Base-by-base conservation (phyloP, 2,888 invertebrate species). In the Gonocerus acuteangulatus region DNA sequence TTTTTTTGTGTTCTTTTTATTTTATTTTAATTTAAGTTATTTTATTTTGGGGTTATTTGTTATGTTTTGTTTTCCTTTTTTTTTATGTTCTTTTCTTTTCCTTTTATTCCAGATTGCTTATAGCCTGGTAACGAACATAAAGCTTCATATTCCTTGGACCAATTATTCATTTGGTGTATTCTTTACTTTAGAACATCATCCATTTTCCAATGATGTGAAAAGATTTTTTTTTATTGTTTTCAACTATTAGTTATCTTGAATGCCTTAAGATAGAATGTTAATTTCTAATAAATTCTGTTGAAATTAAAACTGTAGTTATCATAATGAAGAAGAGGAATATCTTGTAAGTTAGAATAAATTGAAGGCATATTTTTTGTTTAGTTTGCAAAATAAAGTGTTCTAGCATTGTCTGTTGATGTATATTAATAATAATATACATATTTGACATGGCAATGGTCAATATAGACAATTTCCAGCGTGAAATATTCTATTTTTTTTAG, bases 331-430 rank as follows among this genome's bases (percentile, higher is more conserved):
- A 39, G 39, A n/a, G 13, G 39, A 39, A n/a, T 39, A n/a, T 39
- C 15, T n/a, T 39, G n/a, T n/a, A 11, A n/a, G 11, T 11, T 32
- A 39, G n/a, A n/a, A n/a, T 4, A 39, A 9, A 39, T 39, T 11
- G 3, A n/a, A 39, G 15, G 15, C 39, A 27, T 27, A n/a, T n/a
- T n/a, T 27, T 27, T 27, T 27, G 27, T 9, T 6, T 27, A 27
- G 4, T 27, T 27, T 27, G 27, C 39, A 39, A n/a, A n/a, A 39
- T 15, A 39, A 15, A 39, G 9, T 27, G 6, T 16, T 59, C 61
- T 61, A 61, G 61, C 61, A 61, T 61, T 61, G 45, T 32, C 61
- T 61, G 61, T 48, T 16, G n/a, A 36, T 42, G 48, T 57, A 45
- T 61, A 56, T 61, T 61, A 48, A 39, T 19, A 23, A 1, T 23